phyloP scores from a whole-genome alignment of 2,888 invertebrate species.

The Diadromus collaris region DNA sequence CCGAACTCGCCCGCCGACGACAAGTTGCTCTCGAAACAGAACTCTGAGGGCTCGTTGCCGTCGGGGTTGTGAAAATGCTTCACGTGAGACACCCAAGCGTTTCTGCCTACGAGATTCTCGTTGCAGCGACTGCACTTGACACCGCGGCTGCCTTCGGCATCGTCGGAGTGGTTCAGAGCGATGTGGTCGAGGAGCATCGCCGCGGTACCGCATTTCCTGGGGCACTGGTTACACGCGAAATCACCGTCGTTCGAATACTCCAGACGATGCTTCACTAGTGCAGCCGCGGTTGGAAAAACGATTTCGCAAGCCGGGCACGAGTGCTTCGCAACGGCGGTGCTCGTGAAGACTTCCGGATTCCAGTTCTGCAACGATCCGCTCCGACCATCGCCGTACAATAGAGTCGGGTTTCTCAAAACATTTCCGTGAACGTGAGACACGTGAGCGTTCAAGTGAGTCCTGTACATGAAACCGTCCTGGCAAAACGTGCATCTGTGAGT shows the following conservation, averaged over 20 bases:
- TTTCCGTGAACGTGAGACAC: slow-evolving; percentile 66
- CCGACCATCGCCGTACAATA: neutral
- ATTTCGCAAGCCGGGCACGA: slow-evolving; percentile 57
- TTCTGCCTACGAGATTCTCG: slow-evolving; percentile 51
- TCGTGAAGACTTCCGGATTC: neutral
- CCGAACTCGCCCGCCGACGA: neutral
- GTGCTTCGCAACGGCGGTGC: neutral
- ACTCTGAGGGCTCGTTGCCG: slow-evolving; percentile 21
- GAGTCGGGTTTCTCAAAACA: neutral
- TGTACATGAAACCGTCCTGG: slow-evolving; percentile 65
- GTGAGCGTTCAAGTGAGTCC: slow-evolving; percentile 67
- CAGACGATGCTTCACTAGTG: slow-evolving; percentile 58
- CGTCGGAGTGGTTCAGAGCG: slow-evolving; percentile 54
- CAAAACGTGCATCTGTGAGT: slow-evolving; percentile 64
- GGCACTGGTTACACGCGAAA: slow-evolving; percentile 62
- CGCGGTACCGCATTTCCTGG: slow-evolving; percentile 56
- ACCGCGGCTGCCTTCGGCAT: neutral
- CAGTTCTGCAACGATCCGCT: neutral
- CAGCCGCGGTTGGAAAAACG: slow-evolving; percentile 43
- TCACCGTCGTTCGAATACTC: slow-evolving; percentile 61
- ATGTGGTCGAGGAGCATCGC: slow-evolving; percentile 59
- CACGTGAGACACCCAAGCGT: slow-evolving; percentile 59
- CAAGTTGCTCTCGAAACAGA: slow-evolving; percentile 33
- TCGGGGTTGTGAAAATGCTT: slow-evolving; percentile 62
- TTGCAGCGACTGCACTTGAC: slow-evolving; percentile 60